phyloP scores from a whole-genome alignment of 2,888 invertebrate species.

The Drosophila emarginata region DNA sequence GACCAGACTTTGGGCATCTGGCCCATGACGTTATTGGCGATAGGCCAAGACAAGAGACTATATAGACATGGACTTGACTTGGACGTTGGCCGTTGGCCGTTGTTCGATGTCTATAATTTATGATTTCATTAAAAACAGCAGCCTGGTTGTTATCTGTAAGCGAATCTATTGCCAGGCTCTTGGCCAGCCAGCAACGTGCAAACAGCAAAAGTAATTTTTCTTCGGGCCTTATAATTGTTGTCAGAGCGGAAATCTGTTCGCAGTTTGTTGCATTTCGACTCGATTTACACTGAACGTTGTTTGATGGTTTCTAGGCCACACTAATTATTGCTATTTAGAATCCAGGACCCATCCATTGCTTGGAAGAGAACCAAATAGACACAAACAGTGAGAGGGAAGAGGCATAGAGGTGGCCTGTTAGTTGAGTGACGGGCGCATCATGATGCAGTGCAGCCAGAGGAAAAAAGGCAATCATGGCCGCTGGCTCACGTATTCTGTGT shows the following conservation, averaged over 20 bases:
- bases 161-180: slow-evolving; percentile 75
- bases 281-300: slow-evolving; percentile 52
- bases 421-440: slow-evolving; percentile 45
- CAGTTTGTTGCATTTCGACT: slow-evolving; percentile 38
- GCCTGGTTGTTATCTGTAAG: slow-evolving; percentile 74
- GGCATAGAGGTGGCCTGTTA: not conserved
- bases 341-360: slow-evolving; percentile 49
- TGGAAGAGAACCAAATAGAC: not conserved
- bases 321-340: slow-evolving; percentile 79
- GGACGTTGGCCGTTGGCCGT: slow-evolving; percentile 9
- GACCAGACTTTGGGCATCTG: slow-evolving; percentile 33
- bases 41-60: slow-evolving; percentile 33
- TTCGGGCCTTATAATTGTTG: slow-evolving; percentile 70
- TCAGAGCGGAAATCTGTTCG: slow-evolving; percentile 52
- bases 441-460: slow-evolving; percentile 34
- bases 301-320: slow-evolving; percentile 77
- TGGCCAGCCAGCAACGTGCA: slow-evolving; percentile 71
- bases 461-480: slow-evolving; percentile 73
- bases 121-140: slow-evolving; percentile 79
- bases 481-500: slow-evolving; percentile 82
- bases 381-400: slow-evolving; percentile 15
- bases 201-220: slow-evolving; percentile 77
- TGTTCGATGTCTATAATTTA: slow-evolving; percentile 79
- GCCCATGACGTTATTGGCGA: slow-evolving; percentile 65
- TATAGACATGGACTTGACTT: slow-evolving; percentile 14